Conservation (phyloP, 2,797 vertebrate species). For the Eulemur coronatus region DNA sequence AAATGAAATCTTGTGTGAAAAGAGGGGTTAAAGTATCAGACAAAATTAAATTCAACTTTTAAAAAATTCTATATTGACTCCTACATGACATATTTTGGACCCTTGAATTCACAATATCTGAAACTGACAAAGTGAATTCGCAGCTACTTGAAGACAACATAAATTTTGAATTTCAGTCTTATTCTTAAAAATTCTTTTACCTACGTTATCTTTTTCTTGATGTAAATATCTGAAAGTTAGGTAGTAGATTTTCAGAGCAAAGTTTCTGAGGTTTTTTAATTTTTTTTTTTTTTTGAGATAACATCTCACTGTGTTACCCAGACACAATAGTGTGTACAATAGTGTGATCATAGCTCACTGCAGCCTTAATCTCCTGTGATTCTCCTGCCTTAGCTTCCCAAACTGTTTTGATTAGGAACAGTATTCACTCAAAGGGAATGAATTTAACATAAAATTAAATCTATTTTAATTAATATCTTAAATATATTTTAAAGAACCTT, state of each 20-base stretch:
- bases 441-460: neutral
- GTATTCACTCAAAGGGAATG: neutral
- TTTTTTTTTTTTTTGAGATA: too few relatives aligned
- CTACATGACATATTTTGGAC: neutral
- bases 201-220: neutral
- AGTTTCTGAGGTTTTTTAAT: too few relatives aligned
- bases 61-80: neutral
- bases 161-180: neutral
- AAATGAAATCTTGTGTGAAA: neutral
- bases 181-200: neutral
- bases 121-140: neutral
- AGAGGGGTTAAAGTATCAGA: neutral
- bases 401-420: neutral
- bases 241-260: neutral
- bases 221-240: neutral
- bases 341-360: too few relatives aligned
- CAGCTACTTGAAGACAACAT: neutral
- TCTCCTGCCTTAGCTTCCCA: too few relatives aligned
- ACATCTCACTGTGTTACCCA: too few relatives aligned
- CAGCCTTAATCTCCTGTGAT: too few relatives aligned
- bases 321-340: too few relatives aligned
- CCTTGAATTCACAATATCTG: neutral
- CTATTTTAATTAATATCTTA: neutral
- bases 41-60: neutral
- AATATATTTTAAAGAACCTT: neutral